Evolutionary conservation across 2,113 vertebrate genomes (phyloP).

Genomic region (Climacteris rufus): DNA sequence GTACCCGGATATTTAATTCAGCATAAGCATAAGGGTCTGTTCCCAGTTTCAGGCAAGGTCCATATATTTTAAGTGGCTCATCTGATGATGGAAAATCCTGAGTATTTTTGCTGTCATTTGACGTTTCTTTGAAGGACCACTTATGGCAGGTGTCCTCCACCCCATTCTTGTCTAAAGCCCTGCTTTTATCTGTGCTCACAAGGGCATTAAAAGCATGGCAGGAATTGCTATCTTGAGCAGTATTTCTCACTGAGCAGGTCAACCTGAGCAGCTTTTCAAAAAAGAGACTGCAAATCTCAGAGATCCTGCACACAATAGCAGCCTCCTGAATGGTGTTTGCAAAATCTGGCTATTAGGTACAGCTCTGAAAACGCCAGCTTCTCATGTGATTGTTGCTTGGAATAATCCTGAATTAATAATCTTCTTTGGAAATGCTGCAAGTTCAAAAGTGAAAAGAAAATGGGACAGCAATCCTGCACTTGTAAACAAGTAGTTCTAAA

Average conservation of each 20-base stretch:
- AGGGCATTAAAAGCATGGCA: neutral
- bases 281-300: neutral
- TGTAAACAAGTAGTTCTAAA: neutral
- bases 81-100: neutral
- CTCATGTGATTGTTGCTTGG: neutral
- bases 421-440: neutral
- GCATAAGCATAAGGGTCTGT: neutral
- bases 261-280: neutral
- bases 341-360: neutral
- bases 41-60: neutral
- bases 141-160: neutral
- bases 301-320: neutral
- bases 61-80: neutral
- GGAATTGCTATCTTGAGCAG: too few relatives aligned
- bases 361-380: neutral
- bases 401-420: neutral
- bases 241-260: neutral
- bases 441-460: neutral
- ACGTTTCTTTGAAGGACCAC: neutral
- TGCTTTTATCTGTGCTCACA: neutral
- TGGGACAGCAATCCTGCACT: neutral
- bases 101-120: neutral
- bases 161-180: neutral
- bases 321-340: neutral
- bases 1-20: neutral